Evolutionary conservation across 2,797 vertebrate genomes (phyloP).

Genomic region (Spinus olivaceus): DNA sequence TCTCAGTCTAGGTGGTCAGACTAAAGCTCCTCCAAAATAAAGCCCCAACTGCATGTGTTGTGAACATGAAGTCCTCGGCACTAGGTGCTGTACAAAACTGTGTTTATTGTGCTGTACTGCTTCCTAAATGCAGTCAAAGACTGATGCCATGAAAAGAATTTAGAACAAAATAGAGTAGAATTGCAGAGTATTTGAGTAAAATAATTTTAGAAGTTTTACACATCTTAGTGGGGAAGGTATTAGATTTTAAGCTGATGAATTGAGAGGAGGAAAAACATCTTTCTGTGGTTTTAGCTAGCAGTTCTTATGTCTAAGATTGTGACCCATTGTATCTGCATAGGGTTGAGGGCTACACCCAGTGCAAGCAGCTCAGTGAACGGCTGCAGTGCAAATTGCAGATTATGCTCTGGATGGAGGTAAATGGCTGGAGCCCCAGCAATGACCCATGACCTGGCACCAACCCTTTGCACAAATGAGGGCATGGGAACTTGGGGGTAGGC

Average conservation of each 20-base stretch:
- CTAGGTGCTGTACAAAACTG: not conserved
- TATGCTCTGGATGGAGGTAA: not conserved
- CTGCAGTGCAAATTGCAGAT: not conserved
- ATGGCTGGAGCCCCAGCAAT: not conserved
- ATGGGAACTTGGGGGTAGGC: rapidly evolving
- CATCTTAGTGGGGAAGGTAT: not conserved
- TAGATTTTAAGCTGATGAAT: not conserved
- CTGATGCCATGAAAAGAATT: not conserved
- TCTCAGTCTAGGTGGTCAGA: not conserved
- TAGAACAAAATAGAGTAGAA: not conserved
- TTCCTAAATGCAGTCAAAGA: not conserved
- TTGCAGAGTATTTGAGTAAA: not conserved
- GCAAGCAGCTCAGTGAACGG: not conserved
- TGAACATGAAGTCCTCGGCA: not conserved
- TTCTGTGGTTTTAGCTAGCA: not conserved
- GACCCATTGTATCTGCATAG: not conserved
- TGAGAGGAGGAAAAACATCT: not conserved
- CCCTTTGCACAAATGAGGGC: not conserved
- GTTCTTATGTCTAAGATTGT: not conserved
- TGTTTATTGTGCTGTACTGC: not conserved
- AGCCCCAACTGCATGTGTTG: not conserved
- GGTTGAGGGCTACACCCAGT: not conserved
- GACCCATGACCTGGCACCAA: rapidly evolving
- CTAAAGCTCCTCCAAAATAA: not conserved
- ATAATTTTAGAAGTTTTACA: not conserved